Conservation (phyloP, 2,888 invertebrate genomes). For the Orthosia incerta region DNA sequence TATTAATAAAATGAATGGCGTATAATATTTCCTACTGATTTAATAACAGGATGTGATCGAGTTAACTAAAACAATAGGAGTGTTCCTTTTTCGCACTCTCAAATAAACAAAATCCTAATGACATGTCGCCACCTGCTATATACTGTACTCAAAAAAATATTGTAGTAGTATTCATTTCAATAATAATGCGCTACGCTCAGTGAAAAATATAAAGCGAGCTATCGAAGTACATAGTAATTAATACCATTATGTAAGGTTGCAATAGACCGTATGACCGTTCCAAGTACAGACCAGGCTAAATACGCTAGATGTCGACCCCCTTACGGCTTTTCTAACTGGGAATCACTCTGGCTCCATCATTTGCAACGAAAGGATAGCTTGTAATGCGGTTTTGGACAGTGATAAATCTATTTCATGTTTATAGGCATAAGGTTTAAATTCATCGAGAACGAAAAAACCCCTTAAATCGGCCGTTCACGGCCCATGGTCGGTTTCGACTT, state of each 20-base stretch:
- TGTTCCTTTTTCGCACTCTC: neutral
- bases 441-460: too few relatives aligned
- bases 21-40: neutral
- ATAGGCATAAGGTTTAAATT: too few relatives aligned
- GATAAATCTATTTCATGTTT: too few relatives aligned
- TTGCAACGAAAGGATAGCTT: too few relatives aligned
- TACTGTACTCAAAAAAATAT: neutral
- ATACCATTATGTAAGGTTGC: too few relatives aligned
- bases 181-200: neutral
- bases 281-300: neutral
- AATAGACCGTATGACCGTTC: neutral
- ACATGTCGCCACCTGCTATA: neutral
- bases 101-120: constrained; percentile 13
- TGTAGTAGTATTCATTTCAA: neutral
- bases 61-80: neutral
- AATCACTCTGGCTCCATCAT: too few relatives aligned
- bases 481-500: too few relatives aligned
- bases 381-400: too few relatives aligned
- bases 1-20: too few relatives aligned
- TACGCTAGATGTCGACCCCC: too few relatives aligned
- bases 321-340: too few relatives aligned
- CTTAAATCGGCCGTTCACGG: too few relatives aligned
- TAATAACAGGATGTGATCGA: neutral
- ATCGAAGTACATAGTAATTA: neutral
- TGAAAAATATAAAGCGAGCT: neutral